Base-by-base conservation (phyloP, 2,797 vertebrate genomes). In the Rhodeus uyekii region DNA sequence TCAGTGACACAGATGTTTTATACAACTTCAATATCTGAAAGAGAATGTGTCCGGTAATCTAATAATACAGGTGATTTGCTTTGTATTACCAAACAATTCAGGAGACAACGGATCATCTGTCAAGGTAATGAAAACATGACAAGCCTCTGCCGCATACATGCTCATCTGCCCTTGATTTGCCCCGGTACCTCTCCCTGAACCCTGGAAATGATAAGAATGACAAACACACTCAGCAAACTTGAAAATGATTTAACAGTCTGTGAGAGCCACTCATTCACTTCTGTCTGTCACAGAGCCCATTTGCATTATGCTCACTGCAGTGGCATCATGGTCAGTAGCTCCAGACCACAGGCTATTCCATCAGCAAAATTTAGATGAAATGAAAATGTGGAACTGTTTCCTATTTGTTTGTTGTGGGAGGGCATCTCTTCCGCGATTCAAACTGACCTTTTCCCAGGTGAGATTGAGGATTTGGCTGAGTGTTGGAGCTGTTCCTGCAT, bases 41-140 rank as follows among this genome's bases (percentile, higher is more conserved):
- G 88, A 76, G 85, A 88, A 90, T 80, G 73, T 83, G 83, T 86
- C 81, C 64, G 18, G 76, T 89, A 80, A 91, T 90, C 81, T 88
- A 90, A 93, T 91, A 74, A 60, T 80, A 3, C 77, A 81, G 83
- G 68, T 81, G 83, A 88, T 91, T 91, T 89, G 87, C 85, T 90
- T 88, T 75, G 53, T 85, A 81, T 90, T 90, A 90, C 83, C 75
- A 84, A 83, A 89, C 88, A 85, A 84, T 92, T 89, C 88, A 36
- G 68, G 68, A 90, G 77, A 87, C 87, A 87, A 87, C 86, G 86
- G 84, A 84, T 81, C 84, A 91, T 91, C 88, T 63, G 75, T 93
- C 89, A 93, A 85, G 78, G 80, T 85, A 88, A 90, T 89, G 83
- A 90, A 92, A 93, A 91, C 83, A 88, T 90, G 92, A 90, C 87